Evolutionary conservation across 1,140 invertebrate species (phyloP), one percentile per base, ranked within the genome.

Genomic region (Stenopsyche tienmushanensis): DNA sequence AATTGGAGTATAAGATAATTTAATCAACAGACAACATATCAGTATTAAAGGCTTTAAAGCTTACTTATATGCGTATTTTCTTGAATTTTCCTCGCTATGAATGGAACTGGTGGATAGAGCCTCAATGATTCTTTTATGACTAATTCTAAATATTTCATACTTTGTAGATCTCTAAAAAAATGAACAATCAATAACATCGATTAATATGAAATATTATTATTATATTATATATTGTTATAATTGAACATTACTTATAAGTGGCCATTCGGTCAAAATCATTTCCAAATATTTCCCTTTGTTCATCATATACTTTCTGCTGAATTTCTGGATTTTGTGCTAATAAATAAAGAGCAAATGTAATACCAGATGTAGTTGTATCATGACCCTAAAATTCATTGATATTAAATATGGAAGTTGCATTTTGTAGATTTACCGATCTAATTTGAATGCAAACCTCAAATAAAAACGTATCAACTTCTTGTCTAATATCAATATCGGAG

Each of bases 391-490:
- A 53, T 24, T 21, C 18, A 53, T 23, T 21, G 8, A 53, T n/a
- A 21, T 53, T 24, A 9, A 21, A 20, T 24, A 53, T 20, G 5
- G 17, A 47, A 34, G 87, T 88, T 62, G 7, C 9, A 42, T 45
- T 24, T 53, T 24, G 17, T 24, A n/a, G 10, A n/a, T 53, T 24
- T 8, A 47, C 17, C 7, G 17, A 47, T 47, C 7, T 47, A n/a
- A 9, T 13, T n/a, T 3, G 44, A 20, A 53, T 18, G 23, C 9
- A 72, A 64, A 91, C 90, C 80, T 86, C 88, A 74, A 90, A 90
- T 84, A 90, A 87, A 69, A 91, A 90, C 0, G 89, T 90, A 66
- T 89, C 85, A 0, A 90, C 87, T 80, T 89, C 86, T 77, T 89
- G 85, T 55, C 84, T 76, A 10, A 93, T 87, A 70, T 89, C 87